Percentiles rank a stretch among this genome's conserved stretches.
These are phyloP conservation scores for Drosophila trapezifrons DNA, from an alignment of 1,140 invertebrate species.

Conservation along the genomic window DNA sequence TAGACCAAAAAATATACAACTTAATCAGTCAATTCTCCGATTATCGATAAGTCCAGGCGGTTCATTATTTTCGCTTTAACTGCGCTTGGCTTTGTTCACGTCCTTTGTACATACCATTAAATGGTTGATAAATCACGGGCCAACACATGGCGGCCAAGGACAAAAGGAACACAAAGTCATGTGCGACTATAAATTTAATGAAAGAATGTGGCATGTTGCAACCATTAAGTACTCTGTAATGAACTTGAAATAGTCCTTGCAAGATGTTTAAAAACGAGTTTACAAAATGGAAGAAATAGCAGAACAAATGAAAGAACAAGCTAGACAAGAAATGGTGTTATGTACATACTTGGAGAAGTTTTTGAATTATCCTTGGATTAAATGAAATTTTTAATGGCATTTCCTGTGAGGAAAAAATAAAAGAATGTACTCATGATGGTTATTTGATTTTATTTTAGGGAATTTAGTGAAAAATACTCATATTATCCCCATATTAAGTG, in stretches of 20 bases:
- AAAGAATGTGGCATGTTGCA: slow-evolving; percentile 19
- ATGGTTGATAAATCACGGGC: slow-evolving; percentile 40
- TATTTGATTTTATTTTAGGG: neutral
- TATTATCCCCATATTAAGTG: neutral
- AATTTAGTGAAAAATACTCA: too few relatives aligned
- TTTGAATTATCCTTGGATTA: neutral
- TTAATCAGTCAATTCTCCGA: slow-evolving; percentile 15
- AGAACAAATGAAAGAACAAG: neutral
- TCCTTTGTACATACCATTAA: slow-evolving; percentile 36
- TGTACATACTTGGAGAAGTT: neutral
- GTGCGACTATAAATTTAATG: slow-evolving; percentile 36
- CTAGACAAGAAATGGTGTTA: neutral
- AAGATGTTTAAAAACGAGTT: neutral
- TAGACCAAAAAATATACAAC: neutral
- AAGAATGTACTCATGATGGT: neutral
- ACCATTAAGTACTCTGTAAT: slow-evolving; percentile 30
- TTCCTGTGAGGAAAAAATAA: neutral
- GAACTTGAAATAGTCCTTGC: slow-evolving; percentile 17
- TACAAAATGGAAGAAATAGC: slow-evolving; percentile 7
- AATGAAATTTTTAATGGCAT: neutral
- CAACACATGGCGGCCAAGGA: slow-evolving; percentile 26
- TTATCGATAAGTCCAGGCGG: slow-evolving; percentile 13
- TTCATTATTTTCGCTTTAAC: slow-evolving; percentile 31
- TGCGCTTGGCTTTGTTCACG: slow-evolving; percentile 4
- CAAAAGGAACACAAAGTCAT: slow-evolving; percentile 32